These are phyloP conservation scores for Serrognathus titanus DNA, from an alignment of 2,888 invertebrate genomes.

Conservation along the genomic window DNA sequence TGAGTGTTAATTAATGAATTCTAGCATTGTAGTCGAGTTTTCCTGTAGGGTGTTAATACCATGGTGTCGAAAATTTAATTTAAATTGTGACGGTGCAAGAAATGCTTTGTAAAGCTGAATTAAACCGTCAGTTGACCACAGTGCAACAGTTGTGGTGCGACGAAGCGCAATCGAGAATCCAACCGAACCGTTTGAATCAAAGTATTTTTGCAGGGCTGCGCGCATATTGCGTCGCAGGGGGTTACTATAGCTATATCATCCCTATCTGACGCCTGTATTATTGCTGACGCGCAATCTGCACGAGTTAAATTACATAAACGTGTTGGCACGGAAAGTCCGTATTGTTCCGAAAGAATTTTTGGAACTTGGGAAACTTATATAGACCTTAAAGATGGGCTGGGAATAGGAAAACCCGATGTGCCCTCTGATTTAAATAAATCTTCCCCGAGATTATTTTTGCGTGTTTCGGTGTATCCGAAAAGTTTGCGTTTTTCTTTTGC, in stretches of 20 bases:
- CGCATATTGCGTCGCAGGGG: constrained; percentile 28
- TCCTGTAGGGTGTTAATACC: no score
- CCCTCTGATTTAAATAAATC: constrained; percentile 1
- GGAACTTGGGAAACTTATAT: constrained; percentile 1
- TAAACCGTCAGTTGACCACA: constrained; percentile 35
- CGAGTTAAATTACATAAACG: constrained; percentile 39
- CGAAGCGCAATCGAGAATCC: background rate
- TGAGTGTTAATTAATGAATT: no score
- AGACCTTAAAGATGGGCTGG: background rate
- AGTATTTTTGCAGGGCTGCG: constrained; percentile 7
- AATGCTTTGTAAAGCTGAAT: constrained; percentile 25
- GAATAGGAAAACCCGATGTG: background rate
- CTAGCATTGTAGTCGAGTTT: background rate
- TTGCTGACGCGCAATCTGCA: constrained; percentile 41
- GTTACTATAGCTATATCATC: constrained; percentile 42
- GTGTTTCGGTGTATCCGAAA: background rate
- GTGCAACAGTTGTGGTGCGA: constrained; percentile 38
- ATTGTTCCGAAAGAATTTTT: constrained; percentile 28
- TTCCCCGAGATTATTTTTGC: background rate
- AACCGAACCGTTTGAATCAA: constrained; percentile 18
- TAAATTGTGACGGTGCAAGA: constrained; percentile 23
- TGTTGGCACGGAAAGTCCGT: constrained; percentile 34
- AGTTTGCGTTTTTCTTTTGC: no score
- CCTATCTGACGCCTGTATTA: constrained; percentile 40
- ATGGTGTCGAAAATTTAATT: constrained; percentile 24